Percentiles rank a stretch among this genome's conserved stretches.
phyloP scores from a whole-genome alignment of 2,797 vertebrate genomes.

The Spizella passerina region DNA sequence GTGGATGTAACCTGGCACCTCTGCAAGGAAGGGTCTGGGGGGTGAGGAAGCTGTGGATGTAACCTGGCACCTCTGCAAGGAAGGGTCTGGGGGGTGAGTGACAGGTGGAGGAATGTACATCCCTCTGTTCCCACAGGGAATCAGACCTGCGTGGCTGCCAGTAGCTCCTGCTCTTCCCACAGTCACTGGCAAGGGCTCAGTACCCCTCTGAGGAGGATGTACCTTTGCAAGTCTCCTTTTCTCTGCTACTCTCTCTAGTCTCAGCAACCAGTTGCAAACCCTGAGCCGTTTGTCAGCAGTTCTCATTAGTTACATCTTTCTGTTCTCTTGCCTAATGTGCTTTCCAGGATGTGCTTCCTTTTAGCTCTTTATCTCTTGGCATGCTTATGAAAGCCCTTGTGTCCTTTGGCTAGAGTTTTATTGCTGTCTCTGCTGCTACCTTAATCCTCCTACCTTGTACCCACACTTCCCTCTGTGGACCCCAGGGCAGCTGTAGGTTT shows the following conservation, averaged over 20 bases:
- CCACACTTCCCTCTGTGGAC: background rate
- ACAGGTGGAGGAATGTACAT: background rate
- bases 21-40: background rate
- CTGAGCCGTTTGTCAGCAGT: background rate
- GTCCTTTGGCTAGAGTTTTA: background rate
- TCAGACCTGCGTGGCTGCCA: background rate
- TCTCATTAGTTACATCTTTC: background rate
- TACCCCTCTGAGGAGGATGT: background rate
- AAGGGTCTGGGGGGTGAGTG: background rate
- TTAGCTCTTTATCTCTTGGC: background rate
- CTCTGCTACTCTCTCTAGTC: background rate
- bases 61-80: background rate
- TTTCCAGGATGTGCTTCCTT: conserved; percentile 18
- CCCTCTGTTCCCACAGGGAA: background rate
- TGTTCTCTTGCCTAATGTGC: background rate
- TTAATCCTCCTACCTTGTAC: background rate
- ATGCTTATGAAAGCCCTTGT: background rate
- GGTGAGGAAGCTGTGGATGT: background rate
- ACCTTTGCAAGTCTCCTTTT: background rate
- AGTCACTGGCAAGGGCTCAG: rapidly evolving
- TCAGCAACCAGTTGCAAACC: background rate
- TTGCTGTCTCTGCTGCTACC: background rate
- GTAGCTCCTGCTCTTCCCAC: background rate
- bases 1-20: background rate
- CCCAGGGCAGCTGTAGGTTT: background rate